Percentiles rank a stretch among this genome's conserved stretches.
Conservation (phyloP, 2,113 vertebrate species). For the Thamnaconus septentrionalis region DNA sequence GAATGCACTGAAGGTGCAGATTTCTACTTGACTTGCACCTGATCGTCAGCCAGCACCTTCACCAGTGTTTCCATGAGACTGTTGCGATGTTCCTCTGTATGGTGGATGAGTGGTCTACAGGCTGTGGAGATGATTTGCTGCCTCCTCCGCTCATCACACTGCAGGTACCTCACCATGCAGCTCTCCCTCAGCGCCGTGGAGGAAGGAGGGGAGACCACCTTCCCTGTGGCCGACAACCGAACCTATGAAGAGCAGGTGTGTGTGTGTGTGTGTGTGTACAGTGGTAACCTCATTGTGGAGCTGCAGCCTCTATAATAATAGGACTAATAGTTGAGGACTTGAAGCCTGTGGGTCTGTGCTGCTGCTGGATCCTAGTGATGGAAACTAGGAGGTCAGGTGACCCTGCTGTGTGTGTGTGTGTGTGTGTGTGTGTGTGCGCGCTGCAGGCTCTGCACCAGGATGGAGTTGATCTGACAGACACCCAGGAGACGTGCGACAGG, state of each 20-base stretch:
- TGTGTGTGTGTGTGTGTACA: constrained; percentile 1
- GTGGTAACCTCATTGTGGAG: too few species aligned
- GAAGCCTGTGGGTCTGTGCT: too few species aligned
- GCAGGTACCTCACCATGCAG: constrained; percentile 89
- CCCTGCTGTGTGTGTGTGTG: constrained; percentile 14
- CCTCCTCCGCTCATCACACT: constrained; percentile 27
- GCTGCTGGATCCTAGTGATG: too few species aligned
- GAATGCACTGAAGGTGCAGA: too few species aligned
- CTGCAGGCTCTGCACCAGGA: constrained; percentile 89
- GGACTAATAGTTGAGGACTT: too few species aligned
- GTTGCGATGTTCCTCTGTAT: too few species aligned
- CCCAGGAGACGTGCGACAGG: constrained; percentile 86
- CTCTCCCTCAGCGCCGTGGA: constrained; percentile 92
- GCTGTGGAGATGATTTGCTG: background rate
- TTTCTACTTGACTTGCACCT: background rate
- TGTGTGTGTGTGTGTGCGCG: constrained; percentile 14
- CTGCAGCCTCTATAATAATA: too few species aligned
- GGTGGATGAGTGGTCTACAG: too few species aligned
- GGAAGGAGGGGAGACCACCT: constrained; percentile 89
- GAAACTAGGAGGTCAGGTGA: too few species aligned
- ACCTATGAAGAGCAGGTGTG: constrained; percentile 90
- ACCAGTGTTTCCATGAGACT: background rate
- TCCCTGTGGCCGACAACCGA: constrained; percentile 94
- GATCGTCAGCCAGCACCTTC: background rate
- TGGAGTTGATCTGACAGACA: constrained; percentile 87